Evolutionary conservation across 1,140 invertebrate genomes (phyloP).

Genomic region (Anagrus nilaparvatae): DNA sequence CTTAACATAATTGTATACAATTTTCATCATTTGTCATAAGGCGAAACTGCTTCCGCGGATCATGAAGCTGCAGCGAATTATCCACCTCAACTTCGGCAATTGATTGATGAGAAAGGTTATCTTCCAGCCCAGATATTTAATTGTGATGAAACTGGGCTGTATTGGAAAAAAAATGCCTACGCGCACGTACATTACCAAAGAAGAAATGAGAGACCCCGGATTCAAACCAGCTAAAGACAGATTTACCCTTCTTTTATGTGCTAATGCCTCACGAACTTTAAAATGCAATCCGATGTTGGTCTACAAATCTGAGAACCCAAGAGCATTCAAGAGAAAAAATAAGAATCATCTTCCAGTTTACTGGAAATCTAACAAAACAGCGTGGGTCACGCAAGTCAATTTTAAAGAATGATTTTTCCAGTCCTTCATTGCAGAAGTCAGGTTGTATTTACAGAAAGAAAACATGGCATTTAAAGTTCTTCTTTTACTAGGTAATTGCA

Average conservation of each 20-base stretch:
- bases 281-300: conserved; percentile 40
- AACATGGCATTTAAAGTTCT: not conserved
- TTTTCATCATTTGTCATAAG: too few species aligned
- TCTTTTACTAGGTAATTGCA: not conserved
- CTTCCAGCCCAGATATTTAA: conserved; percentile 26
- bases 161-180: conserved; percentile 30
- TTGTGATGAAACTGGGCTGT: conserved; percentile 30
- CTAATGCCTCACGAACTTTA: conserved; percentile 31
- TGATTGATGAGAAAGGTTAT: conserved; percentile 9
- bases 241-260: conserved; percentile 27
- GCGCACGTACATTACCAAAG: conserved; percentile 24
- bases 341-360: not conserved
- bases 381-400: too few species aligned
- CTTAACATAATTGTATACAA: too few species aligned
- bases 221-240: conserved; percentile 30
- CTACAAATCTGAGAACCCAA: conserved; percentile 24
- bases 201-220: conserved; percentile 29
- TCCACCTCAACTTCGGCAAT: too few species aligned
- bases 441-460: not conserved
- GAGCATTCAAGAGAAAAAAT: not conserved
- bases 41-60: too few species aligned
- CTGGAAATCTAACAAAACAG: too few species aligned
- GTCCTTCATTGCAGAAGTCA: not conserved
- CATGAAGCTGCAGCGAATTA: too few species aligned
- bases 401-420: not conserved